Evolutionary conservation across 2,113 vertebrate genomes (phyloP).

Genomic region (Paraplagusia blochii): DNA sequence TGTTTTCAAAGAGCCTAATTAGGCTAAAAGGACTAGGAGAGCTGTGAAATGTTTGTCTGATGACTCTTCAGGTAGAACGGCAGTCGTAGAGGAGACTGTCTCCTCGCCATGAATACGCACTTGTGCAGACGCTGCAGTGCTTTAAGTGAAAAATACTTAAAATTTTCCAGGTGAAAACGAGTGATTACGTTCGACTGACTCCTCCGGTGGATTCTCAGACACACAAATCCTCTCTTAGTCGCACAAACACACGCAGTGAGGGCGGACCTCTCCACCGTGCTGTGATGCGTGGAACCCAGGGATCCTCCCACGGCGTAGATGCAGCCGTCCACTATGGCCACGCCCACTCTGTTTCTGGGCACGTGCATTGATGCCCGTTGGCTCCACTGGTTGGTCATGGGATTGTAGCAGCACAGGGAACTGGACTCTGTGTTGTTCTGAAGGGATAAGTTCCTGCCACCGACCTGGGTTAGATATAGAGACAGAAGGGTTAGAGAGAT

Average conservation of each 20-base stretch:
- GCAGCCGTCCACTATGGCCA: conserved; percentile 76
- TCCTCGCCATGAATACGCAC: conserved; percentile 18
- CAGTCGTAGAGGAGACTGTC: conserved; percentile 21
- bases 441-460: conserved; percentile 77
- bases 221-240: conserved; percentile 2
- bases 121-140: conserved; percentile 13
- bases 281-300: conserved; percentile 75
- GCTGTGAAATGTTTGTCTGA: conserved; percentile 28
- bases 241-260: background rate
- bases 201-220: conserved; percentile 4
- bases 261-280: conserved; percentile 78
- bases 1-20: conserved; percentile 37
- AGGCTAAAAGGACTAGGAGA: conserved; percentile 25
- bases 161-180: conserved; percentile 16
- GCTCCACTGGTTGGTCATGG: conserved; percentile 83
- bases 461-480: conserved; percentile 47
- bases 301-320: conserved; percentile 81
- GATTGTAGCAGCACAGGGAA: conserved; percentile 80
- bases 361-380: conserved; percentile 70
- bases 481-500: too few relatives aligned
- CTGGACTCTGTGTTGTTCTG: conserved; percentile 74
- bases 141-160: conserved; percentile 5
- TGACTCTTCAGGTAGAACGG: conserved; percentile 36
- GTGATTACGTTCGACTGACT: conserved; percentile 29
- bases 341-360: conserved; percentile 80